Conservation (phyloP, 2,888 invertebrate genomes). For the Fabriciana adippe region DNA sequence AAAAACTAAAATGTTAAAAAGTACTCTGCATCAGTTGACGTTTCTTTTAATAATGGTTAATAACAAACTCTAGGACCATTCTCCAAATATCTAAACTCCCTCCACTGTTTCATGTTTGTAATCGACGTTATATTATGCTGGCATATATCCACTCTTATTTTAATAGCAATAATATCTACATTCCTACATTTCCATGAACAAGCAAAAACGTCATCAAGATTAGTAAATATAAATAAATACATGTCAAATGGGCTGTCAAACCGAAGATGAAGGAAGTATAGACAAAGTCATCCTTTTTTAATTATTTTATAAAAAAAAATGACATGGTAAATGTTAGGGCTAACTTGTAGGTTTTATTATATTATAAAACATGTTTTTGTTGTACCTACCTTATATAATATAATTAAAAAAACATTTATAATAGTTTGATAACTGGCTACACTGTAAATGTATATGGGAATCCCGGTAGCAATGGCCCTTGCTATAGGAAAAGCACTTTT, state of each 20-base stretch:
- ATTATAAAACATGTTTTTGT: too few species aligned
- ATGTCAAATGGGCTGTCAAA: constrained; percentile 5
- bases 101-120: constrained; percentile 40
- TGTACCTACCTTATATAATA: too few species aligned
- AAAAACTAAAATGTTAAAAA: constrained; percentile 9
- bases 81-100: constrained; percentile 46
- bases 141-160: constrained; percentile 18
- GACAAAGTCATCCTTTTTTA: neutral
- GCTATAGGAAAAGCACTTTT: neutral
- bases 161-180: neutral
- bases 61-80: constrained; percentile 46
- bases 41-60: constrained; percentile 45
- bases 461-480: neutral
- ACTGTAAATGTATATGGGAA: neutral
- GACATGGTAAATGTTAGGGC: too few species aligned
- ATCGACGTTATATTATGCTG: constrained; percentile 39
- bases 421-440: neutral
- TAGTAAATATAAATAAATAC: constrained; percentile 15
- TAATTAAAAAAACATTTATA: too few species aligned
- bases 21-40: constrained; percentile 38
- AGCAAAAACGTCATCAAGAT: neutral
- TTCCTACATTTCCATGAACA: constrained; percentile 1
- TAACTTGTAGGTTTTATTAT: too few species aligned
- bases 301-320: too few species aligned
- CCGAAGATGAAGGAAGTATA: neutral